Percentiles rank a stretch among this genome's conserved stretches.
These are phyloP conservation scores for Bovichtus diacanthus DNA, from an alignment of 2,797 vertebrate genomes.

Conservation along the genomic window DNA sequence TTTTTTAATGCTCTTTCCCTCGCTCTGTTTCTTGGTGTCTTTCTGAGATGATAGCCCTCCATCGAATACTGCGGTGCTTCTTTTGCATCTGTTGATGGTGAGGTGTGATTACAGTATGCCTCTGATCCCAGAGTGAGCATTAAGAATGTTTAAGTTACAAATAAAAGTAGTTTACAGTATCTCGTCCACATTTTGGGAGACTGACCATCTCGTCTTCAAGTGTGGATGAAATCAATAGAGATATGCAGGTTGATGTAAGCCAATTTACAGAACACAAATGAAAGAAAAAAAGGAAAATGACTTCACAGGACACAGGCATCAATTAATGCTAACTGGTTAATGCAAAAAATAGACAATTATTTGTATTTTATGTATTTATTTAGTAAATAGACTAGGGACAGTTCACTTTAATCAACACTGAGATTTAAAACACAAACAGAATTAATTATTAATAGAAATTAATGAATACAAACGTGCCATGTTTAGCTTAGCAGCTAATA, in stretches of 20 bases:
- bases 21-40: conserved; percentile 39
- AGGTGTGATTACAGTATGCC: conserved; percentile 11
- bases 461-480: background rate
- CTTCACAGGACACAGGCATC: background rate
- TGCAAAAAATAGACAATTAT: background rate
- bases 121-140: conserved; percentile 29
- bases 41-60: conserved; percentile 46
- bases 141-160: conserved; percentile 46
- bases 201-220: background rate
- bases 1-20: conserved; percentile 67
- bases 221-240: conserved; percentile 4
- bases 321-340: background rate
- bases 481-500: background rate
- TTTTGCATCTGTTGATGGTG: conserved; percentile 33
- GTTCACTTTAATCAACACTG: background rate
- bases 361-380: background rate
- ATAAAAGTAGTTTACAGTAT: background rate
- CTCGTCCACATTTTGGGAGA: background rate
- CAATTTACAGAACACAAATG: background rate
- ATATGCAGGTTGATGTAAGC: background rate
- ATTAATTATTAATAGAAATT: no score
- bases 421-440: background rate
- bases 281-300: background rate
- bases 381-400: background rate
- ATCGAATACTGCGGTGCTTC: conserved; percentile 29